A percentile compares a stretch with the other conserved stretches of the same genome.
phyloP scores from a whole-genome alignment of 1,140 invertebrate genomes.

The Andrena cerasifolii region DNA sequence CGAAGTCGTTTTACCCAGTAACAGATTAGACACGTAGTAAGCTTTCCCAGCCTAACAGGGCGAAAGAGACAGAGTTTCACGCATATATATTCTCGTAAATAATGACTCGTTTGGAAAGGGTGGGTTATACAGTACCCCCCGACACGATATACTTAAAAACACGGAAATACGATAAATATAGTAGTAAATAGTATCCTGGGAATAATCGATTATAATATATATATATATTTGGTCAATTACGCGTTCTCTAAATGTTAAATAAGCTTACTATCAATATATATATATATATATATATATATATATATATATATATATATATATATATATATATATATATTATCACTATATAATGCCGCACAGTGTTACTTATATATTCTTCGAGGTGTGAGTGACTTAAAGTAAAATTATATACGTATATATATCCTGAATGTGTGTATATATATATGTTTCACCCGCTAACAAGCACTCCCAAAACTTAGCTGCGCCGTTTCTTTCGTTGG shows the following conservation, averaged over 20 bases:
- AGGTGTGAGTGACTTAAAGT: constrained; percentile 4
- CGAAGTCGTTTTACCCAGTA: constrained; percentile 75
- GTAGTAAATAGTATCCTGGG: not conserved
- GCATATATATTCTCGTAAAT: not conserved
- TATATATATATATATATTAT: too few relatives aligned
- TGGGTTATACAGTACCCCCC: not conserved
- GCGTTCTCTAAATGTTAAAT: constrained; percentile 22
- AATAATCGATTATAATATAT: too few relatives aligned
- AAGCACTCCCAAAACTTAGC: too few relatives aligned
- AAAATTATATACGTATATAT: constrained; percentile 1
- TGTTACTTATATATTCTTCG: not conserved
- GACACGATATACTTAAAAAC: constrained; percentile 10
- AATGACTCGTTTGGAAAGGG: not conserved
- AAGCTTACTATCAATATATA: constrained; percentile 15
- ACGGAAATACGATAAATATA: constrained; percentile 9
- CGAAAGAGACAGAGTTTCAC: constrained; percentile 8
- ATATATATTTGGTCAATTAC: constrained; percentile 21
- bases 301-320: constrained; percentile 24
- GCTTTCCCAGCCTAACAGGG: constrained; percentile 3
- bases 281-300: constrained; percentile 17
- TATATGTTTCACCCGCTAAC: not conserved
- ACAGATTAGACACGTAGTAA: constrained; percentile 58
- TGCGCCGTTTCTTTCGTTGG: too few relatives aligned
- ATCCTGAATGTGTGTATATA: not conserved
- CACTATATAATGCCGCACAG: constrained; percentile 51